Base-by-base conservation (phyloP, 2,113 vertebrate species). In the Microcebus tavaratra region DNA sequence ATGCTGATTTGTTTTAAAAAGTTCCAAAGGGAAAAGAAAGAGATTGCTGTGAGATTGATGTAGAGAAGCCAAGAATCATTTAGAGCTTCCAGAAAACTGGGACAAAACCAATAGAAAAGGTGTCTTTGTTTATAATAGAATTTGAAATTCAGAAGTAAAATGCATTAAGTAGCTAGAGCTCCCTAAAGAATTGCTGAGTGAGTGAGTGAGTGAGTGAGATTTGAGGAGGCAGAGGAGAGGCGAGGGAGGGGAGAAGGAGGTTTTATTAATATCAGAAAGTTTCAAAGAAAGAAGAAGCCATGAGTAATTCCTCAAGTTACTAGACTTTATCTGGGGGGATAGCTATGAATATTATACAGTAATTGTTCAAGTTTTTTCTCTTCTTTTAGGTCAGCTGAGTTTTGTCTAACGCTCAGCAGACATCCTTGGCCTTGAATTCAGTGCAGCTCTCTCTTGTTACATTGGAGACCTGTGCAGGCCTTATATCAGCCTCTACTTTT, bases 51-150 rank as follows among this genome's bases (percentile, higher is more conserved):
- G 72, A 95, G 73, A 55, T 25, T 65, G 68, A 57, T 75, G 50
- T 63, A 81, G 42, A 90, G 39, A 95, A 93, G 95, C 88, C 83
- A 95, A 96, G 96, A 97, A 75, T 97, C 90, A 92, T 55, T 84
- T n/a, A 1, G 0, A 5, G 0, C 36, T 93, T 92, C 59, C 92
- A 95, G 75, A 79, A 36, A 65, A 53, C 67, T 72, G 67, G 50
- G 67, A 63, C 48, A 29, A 42, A 97, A 73, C 88, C 78, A 96
- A 72, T 59, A 90, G 78, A 82, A 97, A 95, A 11, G 0, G 15
- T 53, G 10, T 50, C 67, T 96, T 96, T 93, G 88, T 93, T 92
- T 89, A 59, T 63, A 76, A 57, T n/a, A 29, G 73, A 96, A 83
- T 72, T 50, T 75, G 65, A 94, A 90, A 96, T 90, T 91, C 90